These are phyloP conservation scores for Rutpela maculata DNA, from an alignment of 2,888 invertebrate genomes.

Conservation along the genomic window DNA sequence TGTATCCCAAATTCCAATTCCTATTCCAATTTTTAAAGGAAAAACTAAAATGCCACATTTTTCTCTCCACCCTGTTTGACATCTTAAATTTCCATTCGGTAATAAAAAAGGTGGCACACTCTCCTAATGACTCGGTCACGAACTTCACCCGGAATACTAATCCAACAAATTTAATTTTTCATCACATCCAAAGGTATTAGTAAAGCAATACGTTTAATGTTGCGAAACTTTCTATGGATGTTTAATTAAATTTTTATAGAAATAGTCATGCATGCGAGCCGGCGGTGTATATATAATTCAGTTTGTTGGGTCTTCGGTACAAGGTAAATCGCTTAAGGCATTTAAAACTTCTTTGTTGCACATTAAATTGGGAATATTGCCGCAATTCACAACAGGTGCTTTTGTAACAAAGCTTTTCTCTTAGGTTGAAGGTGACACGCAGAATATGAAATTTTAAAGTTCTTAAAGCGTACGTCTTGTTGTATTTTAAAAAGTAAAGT, in stretches of 20 bases:
- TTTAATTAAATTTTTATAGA: constrained; percentile 29
- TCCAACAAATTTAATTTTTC: neutral
- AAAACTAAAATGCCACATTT: too few relatives aligned
- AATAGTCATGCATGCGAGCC: constrained; percentile 4
- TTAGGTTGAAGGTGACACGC: constrained; percentile 54
- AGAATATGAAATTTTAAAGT: constrained; percentile 52
- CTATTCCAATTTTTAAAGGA: too few relatives aligned
- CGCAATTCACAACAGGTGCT: constrained; percentile 54
- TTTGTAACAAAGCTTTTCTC: constrained; percentile 52
- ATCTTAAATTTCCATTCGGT: too few relatives aligned
- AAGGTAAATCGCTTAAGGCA: constrained; percentile 21
- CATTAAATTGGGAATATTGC: constrained; percentile 50
- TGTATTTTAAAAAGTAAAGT: constrained; percentile 1
- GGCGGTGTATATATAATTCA: constrained; percentile 13
- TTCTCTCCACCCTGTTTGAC: too few relatives aligned
- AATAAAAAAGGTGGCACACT: too few relatives aligned
- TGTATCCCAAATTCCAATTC: too few relatives aligned
- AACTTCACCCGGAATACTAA: neutral
- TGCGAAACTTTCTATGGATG: neutral
- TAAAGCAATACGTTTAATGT: neutral
- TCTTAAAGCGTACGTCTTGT: constrained; percentile 36
- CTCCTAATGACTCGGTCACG: neutral
- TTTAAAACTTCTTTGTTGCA: constrained; percentile 44
- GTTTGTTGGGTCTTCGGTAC: constrained; percentile 9
- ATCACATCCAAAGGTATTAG: neutral